Evolutionary conservation across 2,888 invertebrate genomes (phyloP).

Genomic region (Cancer borealis): DNA sequence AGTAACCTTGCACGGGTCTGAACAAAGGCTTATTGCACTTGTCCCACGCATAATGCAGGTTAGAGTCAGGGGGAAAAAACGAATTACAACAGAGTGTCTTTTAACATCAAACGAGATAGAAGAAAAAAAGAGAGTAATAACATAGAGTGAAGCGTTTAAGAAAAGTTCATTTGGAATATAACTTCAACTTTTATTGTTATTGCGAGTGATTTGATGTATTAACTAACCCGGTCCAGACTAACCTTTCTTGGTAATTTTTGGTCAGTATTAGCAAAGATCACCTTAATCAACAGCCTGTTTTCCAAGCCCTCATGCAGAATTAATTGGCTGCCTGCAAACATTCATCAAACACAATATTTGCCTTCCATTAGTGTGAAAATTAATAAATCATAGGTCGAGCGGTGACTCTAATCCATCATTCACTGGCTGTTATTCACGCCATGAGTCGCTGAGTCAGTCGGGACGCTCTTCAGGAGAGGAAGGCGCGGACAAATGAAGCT

Average conservation of each 20-base stretch:
- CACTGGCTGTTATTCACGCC: not conserved
- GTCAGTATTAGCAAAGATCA: not conserved
- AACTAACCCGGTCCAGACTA: not conserved
- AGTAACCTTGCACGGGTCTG: not conserved
- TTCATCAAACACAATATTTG: conserved; percentile 12
- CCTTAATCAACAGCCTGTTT: not conserved
- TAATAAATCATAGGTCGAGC: not conserved
- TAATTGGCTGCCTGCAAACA: conserved; percentile 20
- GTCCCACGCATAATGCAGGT: not conserved
- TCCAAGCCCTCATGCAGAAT: not conserved
- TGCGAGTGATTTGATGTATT: not conserved
- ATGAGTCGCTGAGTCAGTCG: not conserved
- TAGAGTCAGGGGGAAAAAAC: not conserved
- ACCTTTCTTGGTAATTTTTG: not conserved
- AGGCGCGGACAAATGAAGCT: not conserved
- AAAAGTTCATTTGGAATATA: not conserved
- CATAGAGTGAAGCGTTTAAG: not conserved
- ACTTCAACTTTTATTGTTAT: not conserved
- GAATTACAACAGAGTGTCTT: not conserved
- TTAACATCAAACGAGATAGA: not conserved
- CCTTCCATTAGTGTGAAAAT: conserved; percentile 20
- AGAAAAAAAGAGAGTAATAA: not conserved
- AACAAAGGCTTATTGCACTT: conserved; percentile 11
- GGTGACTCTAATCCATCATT: not conserved
- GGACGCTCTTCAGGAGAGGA: not conserved